These are phyloP conservation scores for Drosophila fulvimacula DNA, from an alignment of 2,888 invertebrate genomes.

Conservation along the genomic window DNA sequence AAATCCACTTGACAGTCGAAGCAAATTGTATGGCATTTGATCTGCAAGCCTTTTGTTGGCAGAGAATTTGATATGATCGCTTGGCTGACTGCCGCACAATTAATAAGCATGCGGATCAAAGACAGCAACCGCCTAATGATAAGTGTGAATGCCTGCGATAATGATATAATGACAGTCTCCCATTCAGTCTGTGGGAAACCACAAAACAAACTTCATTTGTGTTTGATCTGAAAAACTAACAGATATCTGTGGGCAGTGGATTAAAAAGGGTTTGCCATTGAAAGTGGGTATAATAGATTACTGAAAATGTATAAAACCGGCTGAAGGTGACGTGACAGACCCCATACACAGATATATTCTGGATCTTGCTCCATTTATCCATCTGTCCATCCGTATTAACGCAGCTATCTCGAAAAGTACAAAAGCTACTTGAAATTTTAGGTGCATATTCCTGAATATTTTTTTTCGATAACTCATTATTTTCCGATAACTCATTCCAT, in stretches of 20 bases:
- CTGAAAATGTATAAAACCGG: background rate
- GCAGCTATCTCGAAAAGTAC: too few relatives aligned
- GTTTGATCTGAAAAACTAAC: background rate
- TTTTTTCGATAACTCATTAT: too few relatives aligned
- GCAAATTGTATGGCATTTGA: conserved; percentile 40
- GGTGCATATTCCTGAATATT: background rate
- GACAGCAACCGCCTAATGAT: conserved; percentile 12
- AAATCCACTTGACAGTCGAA: conserved; percentile 33
- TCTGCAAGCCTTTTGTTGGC: conserved; percentile 15
- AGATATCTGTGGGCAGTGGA: background rate
- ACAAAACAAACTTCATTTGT: conserved; percentile 17
- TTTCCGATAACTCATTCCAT: background rate
- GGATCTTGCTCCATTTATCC: background rate
- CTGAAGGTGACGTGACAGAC: background rate
- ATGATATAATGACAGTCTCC: conserved; percentile 18
- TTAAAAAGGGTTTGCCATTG: background rate
- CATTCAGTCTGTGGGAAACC: conserved; percentile 19
- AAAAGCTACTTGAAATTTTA: background rate
- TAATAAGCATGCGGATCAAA: conserved; percentile 33
- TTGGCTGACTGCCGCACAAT: conserved; percentile 30
- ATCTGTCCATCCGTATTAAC: too few relatives aligned
- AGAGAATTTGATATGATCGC: conserved; percentile 25
- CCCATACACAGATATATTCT: background rate
- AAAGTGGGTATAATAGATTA: background rate
- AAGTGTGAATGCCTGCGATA: conserved; percentile 34